Base-by-base conservation (phyloP, 2,888 invertebrate species). In the Anorthoa munda region DNA sequence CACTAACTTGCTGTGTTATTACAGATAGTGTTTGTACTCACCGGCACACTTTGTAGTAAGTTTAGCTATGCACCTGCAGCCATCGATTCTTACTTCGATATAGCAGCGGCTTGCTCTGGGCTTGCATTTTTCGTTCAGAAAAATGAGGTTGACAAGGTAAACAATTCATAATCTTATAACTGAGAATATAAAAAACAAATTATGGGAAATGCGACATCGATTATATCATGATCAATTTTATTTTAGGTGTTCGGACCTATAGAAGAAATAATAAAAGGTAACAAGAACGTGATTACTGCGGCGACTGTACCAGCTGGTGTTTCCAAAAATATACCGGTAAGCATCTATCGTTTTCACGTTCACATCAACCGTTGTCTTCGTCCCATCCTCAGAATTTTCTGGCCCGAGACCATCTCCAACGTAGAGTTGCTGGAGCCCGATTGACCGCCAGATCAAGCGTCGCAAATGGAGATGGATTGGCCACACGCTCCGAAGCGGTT, bases 1-100 rank as follows among this genome's bases (percentile, higher is more conserved):
- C 39, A 39, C 39, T 9, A 9, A 9, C 39, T 9, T 39, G 7
- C 9, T 39, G 7, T 39, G 39, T 39, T 39, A 9, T 39, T 39
- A 9, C 80, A 85, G 85, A 74, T 85, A 58, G 50, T 72, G 2
- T 85, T 85, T 61, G 80, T 85, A 7, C 58, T 86, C 23, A 85
- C 85, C 4, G 85, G 80, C 13, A 39, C 39, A 39, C 23, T 11
- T 39, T 86, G 85, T 58, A 0, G 0, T 9, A 3, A 9, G 18
- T 39, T 9, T 9, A 0, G 0, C 1, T 0, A 63, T 18, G 3
- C 7, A 0, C 0, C 23, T 59, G 2, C 4, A 56, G 59, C 50
- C 7, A 82, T 65, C 9, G 63, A 75, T 58, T 72, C 85, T 4
- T 85, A 67, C 58, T 85, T 74, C 17, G 78, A 84, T 4, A 77